These are phyloP conservation scores for Drosophila sucinea DNA, from an alignment of 1,140 invertebrate species.

Conservation along the genomic window DNA sequence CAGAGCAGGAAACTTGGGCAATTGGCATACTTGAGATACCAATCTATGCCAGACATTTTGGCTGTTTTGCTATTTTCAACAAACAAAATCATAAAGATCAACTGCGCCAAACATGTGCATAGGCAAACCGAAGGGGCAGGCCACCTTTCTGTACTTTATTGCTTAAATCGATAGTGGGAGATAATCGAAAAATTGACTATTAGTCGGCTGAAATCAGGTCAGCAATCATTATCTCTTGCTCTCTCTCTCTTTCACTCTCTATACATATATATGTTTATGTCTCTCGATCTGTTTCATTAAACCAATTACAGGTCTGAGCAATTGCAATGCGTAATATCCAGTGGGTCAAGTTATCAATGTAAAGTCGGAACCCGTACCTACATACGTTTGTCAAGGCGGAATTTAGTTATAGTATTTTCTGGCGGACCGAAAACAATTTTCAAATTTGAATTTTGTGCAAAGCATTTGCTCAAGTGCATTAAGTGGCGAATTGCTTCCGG, in stretches of 20 bases:
- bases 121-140: constrained; percentile 25
- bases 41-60: constrained; percentile 33
- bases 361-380: constrained; percentile 4
- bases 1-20: constrained; percentile 74
- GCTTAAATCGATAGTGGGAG: constrained; percentile 3
- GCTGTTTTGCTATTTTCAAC: constrained; percentile 47
- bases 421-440: constrained; percentile 33
- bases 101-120: constrained; percentile 52
- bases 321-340: constrained; percentile 10
- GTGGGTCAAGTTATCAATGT: constrained; percentile 20
- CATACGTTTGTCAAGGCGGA: constrained; percentile 36
- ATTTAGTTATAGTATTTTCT: constrained; percentile 28
- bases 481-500: constrained; percentile 61
- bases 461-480: constrained; percentile 54
- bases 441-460: constrained; percentile 57
- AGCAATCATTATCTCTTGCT: neutral
- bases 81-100: constrained; percentile 57
- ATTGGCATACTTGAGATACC: constrained; percentile 66
- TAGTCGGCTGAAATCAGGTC: constrained; percentile 12
- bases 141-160: neutral
- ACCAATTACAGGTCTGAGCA: constrained; percentile 4
- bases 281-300: neutral
- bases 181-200: neutral
- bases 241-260: neutral
- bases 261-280: too few species aligned